Base-by-base conservation (phyloP, 2,888 invertebrate genomes). In the Callosobruchus maculatus region DNA sequence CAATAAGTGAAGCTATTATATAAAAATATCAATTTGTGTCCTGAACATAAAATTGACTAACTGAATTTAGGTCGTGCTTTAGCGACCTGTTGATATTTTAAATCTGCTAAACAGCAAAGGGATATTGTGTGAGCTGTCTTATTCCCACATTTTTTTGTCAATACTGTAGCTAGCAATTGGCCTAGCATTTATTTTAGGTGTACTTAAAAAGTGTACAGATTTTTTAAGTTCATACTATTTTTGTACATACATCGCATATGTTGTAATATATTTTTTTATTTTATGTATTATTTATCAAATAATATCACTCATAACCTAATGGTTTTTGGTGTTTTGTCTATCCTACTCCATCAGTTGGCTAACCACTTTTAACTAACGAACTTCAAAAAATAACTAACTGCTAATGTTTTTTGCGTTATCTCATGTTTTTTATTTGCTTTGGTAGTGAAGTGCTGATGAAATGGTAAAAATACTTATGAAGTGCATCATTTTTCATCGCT, bases 231-330 rank as follows among this genome's bases (percentile, higher is more conserved):
- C 22, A 68, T 21, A 68, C 21, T 18, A 68, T 22, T 68, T 68
- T 21, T 68, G 22, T 68, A 68, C 21, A 68, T 31, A 22, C 70
- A 74, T 66, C 67, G 66, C 73, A 71, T 72, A 74, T 74, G 67
- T 72, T 78, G 78, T 78, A 77, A 78, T 77, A 78, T 77, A 75
- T 76, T 80, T 79, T 80, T 80, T 79, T 78, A 75, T 77, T 78
- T 75, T 75, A 73, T 76, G 49, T 49, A 49, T 18, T 49, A 49
- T 49, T 49, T 13, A 49, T 49, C 13, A 18, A 49, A 49, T 49
- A 49, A 49, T 49, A 49, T 18, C 49, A 49, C 49, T 49, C 49
- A 13, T 49, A 13, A 49, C 49, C 49, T 49, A 18, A 49, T 71
- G 21, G 70, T 69, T 70, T 73, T 66, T 73, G 70, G 70, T 49